Evolutionary conservation across 2,797 vertebrate species (phyloP).

Genomic region (Chelon labrosus): DNA sequence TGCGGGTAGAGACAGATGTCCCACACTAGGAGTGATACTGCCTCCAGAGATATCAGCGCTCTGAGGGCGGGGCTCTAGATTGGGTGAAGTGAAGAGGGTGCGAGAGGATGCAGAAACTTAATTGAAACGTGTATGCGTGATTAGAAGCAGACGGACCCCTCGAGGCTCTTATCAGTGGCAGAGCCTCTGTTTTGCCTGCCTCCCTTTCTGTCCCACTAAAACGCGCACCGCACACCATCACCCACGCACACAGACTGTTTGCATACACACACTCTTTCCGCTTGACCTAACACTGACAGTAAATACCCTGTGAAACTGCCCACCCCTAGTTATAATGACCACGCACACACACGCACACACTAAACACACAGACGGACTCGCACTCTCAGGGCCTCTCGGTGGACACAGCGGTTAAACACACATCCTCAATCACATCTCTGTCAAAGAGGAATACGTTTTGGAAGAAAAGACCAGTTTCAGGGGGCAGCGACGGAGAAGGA

Average conservation of each 20-base stretch:
- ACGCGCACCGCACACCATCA: constrained; percentile 49
- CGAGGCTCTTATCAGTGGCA: constrained; percentile 74
- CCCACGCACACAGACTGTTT: constrained; percentile 29
- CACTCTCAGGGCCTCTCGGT: constrained; percentile 77
- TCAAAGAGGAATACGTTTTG: constrained; percentile 70
- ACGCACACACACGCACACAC: constrained; percentile 51
- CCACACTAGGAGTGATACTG: constrained; percentile 74
- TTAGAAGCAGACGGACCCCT: constrained; percentile 75
- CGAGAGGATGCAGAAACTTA: constrained; percentile 53
- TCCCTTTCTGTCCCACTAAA: constrained; percentile 65
- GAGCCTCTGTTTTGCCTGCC: constrained; percentile 70
- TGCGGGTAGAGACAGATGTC: constrained; percentile 80
- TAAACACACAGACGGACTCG: constrained; percentile 65
- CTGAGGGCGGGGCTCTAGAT: constrained; percentile 65
- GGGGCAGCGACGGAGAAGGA: constrained; percentile 19
- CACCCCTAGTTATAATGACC: constrained; percentile 66
- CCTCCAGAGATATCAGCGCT: constrained; percentile 78
- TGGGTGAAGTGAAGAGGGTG: constrained; percentile 44
- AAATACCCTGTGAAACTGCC: constrained; percentile 67
- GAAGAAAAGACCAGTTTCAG: constrained; percentile 67
- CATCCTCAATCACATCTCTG: constrained; percentile 83
- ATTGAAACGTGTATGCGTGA: constrained; percentile 63
- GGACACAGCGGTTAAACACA: constrained; percentile 83
- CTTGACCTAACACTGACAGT: constrained; percentile 68
- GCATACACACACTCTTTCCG: constrained; percentile 37